Evolutionary conservation across 2,113 vertebrate genomes (phyloP).

Genomic region (Trochalopteron elliotii): DNA sequence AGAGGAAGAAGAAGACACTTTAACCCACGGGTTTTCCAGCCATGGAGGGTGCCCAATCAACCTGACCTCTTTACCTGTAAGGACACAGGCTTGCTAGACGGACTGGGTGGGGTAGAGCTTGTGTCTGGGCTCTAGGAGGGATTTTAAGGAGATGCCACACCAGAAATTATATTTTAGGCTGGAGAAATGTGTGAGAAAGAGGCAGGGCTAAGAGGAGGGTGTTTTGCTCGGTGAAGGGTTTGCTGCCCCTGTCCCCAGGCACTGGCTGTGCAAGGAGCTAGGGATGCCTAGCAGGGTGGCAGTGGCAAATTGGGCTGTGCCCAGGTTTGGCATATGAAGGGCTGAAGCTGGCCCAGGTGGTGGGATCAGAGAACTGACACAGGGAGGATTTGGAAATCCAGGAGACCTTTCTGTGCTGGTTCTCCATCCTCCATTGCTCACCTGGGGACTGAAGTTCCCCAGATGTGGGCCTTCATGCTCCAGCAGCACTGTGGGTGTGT

Average conservation of each 20-base stretch:
- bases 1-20: neutral
- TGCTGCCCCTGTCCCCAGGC: neutral
- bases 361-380: neutral
- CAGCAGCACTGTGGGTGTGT: neutral
- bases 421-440: neutral
- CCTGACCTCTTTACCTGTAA: neutral
- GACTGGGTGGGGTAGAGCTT: slow-evolving; percentile 10
- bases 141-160: neutral
- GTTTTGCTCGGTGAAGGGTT: neutral
- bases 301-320: neutral
- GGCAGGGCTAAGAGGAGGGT: neutral
- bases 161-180: neutral
- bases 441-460: neutral
- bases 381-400: neutral
- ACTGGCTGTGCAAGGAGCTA: accelerated
- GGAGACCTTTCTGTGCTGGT: neutral
- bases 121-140: slow-evolving; percentile 9
- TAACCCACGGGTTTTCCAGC: neutral
- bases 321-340: neutral
- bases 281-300: accelerated
- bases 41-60: neutral
- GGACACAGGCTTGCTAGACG: neutral
- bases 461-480: neutral
- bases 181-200: neutral
- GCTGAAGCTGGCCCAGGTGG: neutral